These are phyloP conservation scores for Ectemnius continuus DNA, from an alignment of 2,888 invertebrate genomes.

Conservation along the genomic window DNA sequence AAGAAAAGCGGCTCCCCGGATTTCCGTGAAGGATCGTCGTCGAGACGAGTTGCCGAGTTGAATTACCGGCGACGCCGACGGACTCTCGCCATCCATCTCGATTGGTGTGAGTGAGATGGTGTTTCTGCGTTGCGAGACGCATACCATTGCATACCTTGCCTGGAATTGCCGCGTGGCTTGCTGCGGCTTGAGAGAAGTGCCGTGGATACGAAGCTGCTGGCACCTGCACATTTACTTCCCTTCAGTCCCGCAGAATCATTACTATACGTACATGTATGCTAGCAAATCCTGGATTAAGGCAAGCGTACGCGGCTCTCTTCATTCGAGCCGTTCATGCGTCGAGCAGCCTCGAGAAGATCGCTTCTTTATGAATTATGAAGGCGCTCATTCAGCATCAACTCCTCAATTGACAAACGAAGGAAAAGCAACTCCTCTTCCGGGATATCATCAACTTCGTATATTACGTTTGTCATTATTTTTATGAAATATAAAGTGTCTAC, in stretches of 20 bases:
- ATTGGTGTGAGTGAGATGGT: too few species aligned
- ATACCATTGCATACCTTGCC: too few species aligned
- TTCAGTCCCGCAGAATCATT: conserved; percentile 52
- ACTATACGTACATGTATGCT: conserved; percentile 24
- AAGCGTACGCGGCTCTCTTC: conserved; percentile 50
- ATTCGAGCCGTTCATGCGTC: conserved; percentile 55
- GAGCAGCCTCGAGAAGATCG: conserved; percentile 54
- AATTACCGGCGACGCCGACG: too few species aligned
- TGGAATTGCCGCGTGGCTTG: too few species aligned
- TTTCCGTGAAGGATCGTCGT: conserved; percentile 46
- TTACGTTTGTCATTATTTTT: too few species aligned
- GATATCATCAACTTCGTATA: too few species aligned
- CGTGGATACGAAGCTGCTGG: conserved; percentile 52
- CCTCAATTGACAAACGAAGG: conserved; percentile 52
- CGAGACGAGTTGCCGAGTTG: conserved; percentile 32
- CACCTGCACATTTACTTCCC: conserved; percentile 55
- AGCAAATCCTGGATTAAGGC: conserved; percentile 51
- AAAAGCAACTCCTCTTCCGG: conserved; percentile 20
- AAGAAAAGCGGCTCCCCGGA: conserved; percentile 28
- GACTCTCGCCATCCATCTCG: too few species aligned
- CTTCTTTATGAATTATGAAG: conserved; percentile 52
- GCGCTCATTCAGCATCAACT: conserved; percentile 56
- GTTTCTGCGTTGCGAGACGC: too few species aligned
- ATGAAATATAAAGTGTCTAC: too few species aligned
- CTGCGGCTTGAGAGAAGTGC: conserved; percentile 38